Evolutionary conservation across 2,888 invertebrate species (phyloP).

Genomic region (Idaea straminata): DNA sequence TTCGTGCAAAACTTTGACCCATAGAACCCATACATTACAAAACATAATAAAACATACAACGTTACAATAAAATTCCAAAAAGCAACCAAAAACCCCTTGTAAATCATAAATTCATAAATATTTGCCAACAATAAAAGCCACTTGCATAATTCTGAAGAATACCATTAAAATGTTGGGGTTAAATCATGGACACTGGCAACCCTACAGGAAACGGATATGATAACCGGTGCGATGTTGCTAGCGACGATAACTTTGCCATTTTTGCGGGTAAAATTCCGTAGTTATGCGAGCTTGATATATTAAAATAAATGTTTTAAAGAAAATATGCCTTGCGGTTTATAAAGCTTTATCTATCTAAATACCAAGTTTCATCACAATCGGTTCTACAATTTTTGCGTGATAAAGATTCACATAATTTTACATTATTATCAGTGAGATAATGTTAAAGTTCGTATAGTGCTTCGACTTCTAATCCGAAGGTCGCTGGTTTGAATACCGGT

Average conservation of each 20-base stretch:
- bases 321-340: no score
- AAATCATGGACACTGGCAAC: conserved; percentile 46
- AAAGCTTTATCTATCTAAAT: no score
- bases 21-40: not conserved
- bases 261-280: conserved; percentile 24
- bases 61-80: conserved; percentile 26
- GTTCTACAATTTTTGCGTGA: no score
- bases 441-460: not conserved
- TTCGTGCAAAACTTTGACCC: no score
- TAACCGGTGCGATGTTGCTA: conserved; percentile 46
- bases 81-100: conserved; percentile 17
- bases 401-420: no score
- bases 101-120: conserved; percentile 30
- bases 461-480: no score
- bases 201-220: conserved; percentile 53
- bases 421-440: not conserved
- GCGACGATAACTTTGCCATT: conserved; percentile 34
- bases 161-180: conserved; percentile 47
- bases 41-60: not conserved
- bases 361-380: no score
- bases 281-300: not conserved
- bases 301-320: not conserved
- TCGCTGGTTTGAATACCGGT: no score
- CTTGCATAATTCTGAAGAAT: conserved; percentile 29
- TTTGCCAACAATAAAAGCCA: conserved; percentile 28